Base-by-base conservation (phyloP, 53 echinoderm and acorn worm genomes). In the Stichopus horrens region DNA sequence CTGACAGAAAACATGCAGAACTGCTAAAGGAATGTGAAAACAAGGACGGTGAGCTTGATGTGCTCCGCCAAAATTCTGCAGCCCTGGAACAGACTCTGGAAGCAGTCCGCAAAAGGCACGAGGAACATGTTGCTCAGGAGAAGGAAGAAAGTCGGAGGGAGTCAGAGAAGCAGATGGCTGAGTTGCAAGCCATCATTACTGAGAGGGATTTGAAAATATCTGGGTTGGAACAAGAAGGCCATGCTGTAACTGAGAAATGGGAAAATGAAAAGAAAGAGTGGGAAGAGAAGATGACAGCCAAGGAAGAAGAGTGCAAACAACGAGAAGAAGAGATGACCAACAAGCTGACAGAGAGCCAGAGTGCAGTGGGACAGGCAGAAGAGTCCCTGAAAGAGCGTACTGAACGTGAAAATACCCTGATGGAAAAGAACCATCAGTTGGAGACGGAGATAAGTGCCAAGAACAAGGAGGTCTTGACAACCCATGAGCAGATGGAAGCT, bases 401-500 rank as follows among this genome's bases (percentile, higher is more conserved):
- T 7, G 83, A 91, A 58, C 73, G 66, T 60, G 73, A 87, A 23
- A 55, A 65, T 63, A 86, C 88, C 21, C 22, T 90, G 52, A 73
- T 88, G 53, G 89, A 86, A 83, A 93, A 93, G 60, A 86, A 89
- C 9, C 93, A 93, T 6, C 60, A 80, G 75, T 83, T 93, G 13
- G 91, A 94, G 71, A 92, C 92, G 2, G 94, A 94, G 81, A 92
- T 94, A 52, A 94, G 94, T 92, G 89, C 90, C 57, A 94, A 92
- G 58, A 94, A 94, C 81, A 94, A 94, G 75, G 94, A 94, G 68
- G 92, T 94, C 57, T 83, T 94, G 14, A 71, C 79, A 19, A 83
- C 92, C 10, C 94, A 94, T 81, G 91, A 94, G 55, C 86, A 90
- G 58, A 84, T 91, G 57, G 88, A 89, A 9, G 76, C 74, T 22